These are phyloP conservation scores for Hypotaenidia okinawae DNA, from an alignment of 2,797 vertebrate species.

Conservation along the genomic window DNA sequence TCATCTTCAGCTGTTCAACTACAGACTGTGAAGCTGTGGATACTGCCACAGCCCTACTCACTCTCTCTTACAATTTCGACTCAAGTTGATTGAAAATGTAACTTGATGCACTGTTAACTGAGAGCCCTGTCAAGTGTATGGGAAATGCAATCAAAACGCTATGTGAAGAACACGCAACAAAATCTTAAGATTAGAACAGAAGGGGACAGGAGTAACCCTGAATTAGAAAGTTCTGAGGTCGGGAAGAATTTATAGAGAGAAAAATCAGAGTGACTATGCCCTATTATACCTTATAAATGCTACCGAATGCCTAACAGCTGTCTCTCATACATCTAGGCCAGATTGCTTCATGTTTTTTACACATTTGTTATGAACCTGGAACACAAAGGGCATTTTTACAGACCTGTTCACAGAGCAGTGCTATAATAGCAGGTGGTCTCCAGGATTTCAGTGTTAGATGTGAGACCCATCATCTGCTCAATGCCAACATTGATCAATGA, in stretches of 20 bases:
- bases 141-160: neutral
- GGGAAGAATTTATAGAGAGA: neutral
- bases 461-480: constrained; percentile 78
- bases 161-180: fast-evolving
- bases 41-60: fast-evolving
- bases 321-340: neutral
- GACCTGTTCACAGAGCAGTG: constrained; percentile 20
- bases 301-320: neutral
- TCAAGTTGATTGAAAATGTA: neutral
- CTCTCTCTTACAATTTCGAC: neutral
- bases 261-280: neutral
- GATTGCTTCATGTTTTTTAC: constrained; percentile 17
- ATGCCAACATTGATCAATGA: constrained; percentile 74
- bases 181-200: neutral
- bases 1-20: neutral
- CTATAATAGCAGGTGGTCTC: constrained; percentile 7
- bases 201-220: neutral
- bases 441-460: neutral
- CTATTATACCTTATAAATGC: neutral
- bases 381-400: constrained; percentile 18
- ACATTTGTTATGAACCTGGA: constrained; percentile 28
- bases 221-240: neutral
- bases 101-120: neutral
- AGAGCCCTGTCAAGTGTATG: neutral
- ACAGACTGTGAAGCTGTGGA: neutral